Percentiles rank a stretch among this genome's conserved stretches.
Evolutionary conservation across 2,113 vertebrate genomes (phyloP).

Genomic region (Oryctolagus cuniculus): DNA sequence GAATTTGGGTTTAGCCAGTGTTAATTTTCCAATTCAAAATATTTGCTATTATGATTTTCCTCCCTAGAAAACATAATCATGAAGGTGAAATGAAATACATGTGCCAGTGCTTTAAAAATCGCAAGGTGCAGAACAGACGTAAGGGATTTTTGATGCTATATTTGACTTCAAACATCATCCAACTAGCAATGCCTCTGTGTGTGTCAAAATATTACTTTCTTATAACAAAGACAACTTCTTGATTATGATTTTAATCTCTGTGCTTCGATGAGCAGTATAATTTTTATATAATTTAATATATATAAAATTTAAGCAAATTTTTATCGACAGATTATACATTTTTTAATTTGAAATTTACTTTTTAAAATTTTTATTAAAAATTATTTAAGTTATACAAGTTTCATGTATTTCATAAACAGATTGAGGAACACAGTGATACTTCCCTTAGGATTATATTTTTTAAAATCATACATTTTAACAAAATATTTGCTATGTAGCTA

Average conservation of each 20-base stretch:
- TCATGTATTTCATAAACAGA: no score
- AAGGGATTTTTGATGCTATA: rapidly evolving
- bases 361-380: no score
- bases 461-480: not conserved
- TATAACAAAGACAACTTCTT: not conserved
- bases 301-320: not conserved
- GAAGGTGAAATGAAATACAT: not conserved
- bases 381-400: no score
- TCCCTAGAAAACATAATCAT: not conserved
- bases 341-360: no score
- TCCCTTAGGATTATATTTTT: not conserved
- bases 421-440: no score
- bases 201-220: not conserved
- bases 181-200: not conserved
- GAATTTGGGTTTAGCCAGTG: not conserved
- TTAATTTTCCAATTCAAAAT: not conserved
- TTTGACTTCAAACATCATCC: not conserved
- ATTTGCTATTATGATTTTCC: not conserved
- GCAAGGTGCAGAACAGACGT: not conserved
- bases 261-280: not conserved
- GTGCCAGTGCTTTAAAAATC: rapidly evolving
- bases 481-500: not conserved
- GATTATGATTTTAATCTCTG: not conserved
- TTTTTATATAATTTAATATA: not conserved
- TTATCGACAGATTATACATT: not conserved